A percentile compares a stretch with the other conserved stretches of the same genome.
Evolutionary conservation across 2,113 vertebrate genomes (phyloP).

Genomic region (Xiphophorus hellerii): DNA sequence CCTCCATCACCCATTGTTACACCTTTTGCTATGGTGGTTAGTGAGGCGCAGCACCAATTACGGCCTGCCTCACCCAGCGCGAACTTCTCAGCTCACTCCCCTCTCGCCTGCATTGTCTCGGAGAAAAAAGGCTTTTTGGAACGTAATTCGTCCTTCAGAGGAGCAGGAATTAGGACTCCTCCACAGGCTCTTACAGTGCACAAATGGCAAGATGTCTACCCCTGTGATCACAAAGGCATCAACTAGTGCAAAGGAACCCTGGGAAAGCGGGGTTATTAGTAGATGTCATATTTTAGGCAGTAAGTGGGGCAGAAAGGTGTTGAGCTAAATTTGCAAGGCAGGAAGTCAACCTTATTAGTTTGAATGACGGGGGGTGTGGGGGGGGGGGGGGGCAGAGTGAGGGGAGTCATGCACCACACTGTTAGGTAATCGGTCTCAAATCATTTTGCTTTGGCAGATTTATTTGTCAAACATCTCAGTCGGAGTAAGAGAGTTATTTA

Average conservation of each 20-base stretch:
- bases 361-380: background rate
- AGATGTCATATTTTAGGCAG: constrained; percentile 2
- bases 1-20: constrained; percentile 54
- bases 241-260: constrained; percentile 6
- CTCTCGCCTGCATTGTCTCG: constrained; percentile 40
- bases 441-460: constrained; percentile 31
- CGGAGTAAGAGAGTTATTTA: constrained; percentile 37
- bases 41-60: constrained; percentile 61
- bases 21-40: constrained; percentile 58
- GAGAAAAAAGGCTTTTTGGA: constrained; percentile 43
- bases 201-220: constrained; percentile 29
- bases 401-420: constrained; percentile 26
- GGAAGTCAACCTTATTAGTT: background rate
- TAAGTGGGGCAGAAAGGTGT: constrained; percentile 1
- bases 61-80: constrained; percentile 38
- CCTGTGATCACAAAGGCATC: constrained; percentile 38
- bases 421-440: constrained; percentile 32
- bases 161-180: constrained; percentile 32
- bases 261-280: constrained; percentile 20
- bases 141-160: constrained; percentile 32
- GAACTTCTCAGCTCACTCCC: constrained; percentile 14
- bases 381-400: no score
- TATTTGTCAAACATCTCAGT: constrained; percentile 23
- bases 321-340: constrained; percentile 27
- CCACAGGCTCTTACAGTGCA: constrained; percentile 18